A percentile compares a stretch with the other conserved stretches of the same genome.
Evolutionary conservation across 2,113 vertebrate species (phyloP).

Genomic region (Solea senegalensis): DNA sequence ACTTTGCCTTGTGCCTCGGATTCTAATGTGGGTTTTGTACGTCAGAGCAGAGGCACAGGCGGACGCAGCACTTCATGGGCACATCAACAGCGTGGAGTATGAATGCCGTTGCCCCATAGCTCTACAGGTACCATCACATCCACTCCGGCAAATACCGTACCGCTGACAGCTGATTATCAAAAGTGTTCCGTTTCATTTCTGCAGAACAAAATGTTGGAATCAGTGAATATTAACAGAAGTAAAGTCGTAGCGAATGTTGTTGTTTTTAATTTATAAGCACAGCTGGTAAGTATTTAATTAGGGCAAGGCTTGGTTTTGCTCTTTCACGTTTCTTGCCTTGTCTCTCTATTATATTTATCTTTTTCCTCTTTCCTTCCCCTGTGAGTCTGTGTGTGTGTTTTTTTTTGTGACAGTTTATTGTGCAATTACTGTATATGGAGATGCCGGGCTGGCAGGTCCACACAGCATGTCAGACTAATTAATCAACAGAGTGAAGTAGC

Average conservation of each 20-base stretch:
- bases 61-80: not conserved
- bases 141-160: too few relatives aligned
- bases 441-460: constrained; percentile 28
- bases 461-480: constrained; percentile 52
- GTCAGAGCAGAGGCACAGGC: too few relatives aligned
- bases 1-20: too few relatives aligned
- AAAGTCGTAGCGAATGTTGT: constrained; percentile 1
- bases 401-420: constrained; percentile 27
- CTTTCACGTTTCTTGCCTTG: constrained; percentile 2
- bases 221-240: not conserved
- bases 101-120: too few relatives aligned
- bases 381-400: constrained; percentile 42
- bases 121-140: too few relatives aligned
- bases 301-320: constrained; percentile 15
- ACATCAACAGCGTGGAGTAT: not conserved
- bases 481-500: constrained; percentile 40
- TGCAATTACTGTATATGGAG: constrained; percentile 34
- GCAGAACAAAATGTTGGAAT: not conserved
- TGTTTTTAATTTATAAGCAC: constrained; percentile 9
- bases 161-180: too few relatives aligned
- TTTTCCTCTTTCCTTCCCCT: not conserved
- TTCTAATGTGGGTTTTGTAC: too few relatives aligned
- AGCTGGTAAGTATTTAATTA: constrained; percentile 44
- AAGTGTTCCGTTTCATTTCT: too few relatives aligned
- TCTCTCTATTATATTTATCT: not conserved